A percentile compares a stretch with the other conserved stretches of the same genome.
Evolutionary conservation across 2,888 invertebrate species (phyloP).

Genomic region (Tridacna gigas): DNA sequence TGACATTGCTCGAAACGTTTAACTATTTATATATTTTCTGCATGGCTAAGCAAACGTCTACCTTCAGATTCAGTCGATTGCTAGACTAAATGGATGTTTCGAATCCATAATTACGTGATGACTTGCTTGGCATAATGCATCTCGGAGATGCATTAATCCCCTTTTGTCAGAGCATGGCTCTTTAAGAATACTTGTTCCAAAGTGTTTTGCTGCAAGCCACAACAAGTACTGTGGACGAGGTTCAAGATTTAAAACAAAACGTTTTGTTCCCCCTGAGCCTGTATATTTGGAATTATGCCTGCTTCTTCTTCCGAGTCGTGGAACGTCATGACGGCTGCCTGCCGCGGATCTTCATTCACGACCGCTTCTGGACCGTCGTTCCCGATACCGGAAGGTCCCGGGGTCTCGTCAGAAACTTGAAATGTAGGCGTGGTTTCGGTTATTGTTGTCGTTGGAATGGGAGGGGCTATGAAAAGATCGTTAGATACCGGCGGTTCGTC

Average conservation of each 20-base stretch:
- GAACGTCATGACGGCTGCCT: slow-evolving; percentile 15
- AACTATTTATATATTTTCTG: too few species aligned
- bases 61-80: too few species aligned
- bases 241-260: slow-evolving; percentile 11
- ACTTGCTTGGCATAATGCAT: too few species aligned
- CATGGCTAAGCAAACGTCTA: too few species aligned
- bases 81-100: too few species aligned
- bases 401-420: slow-evolving; percentile 6
- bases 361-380: not conserved
- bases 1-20: too few species aligned
- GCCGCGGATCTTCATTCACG: not conserved
- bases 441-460: not conserved
- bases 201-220: too few species aligned
- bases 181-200: too few species aligned
- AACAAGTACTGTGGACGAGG: too few species aligned
- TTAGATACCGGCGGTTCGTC: not conserved
- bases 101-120: too few species aligned
- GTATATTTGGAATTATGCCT: not conserved
- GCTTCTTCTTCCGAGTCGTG: slow-evolving; percentile 28
- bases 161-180: too few species aligned
- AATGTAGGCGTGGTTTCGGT: not conserved
- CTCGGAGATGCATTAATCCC: too few species aligned
- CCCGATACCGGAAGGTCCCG: slow-evolving; percentile 21
- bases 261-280: not conserved
- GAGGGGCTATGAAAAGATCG: not conserved